phyloP scores from a whole-genome alignment of 2,888 invertebrate genomes.

The Calliphora vomitoria region DNA sequence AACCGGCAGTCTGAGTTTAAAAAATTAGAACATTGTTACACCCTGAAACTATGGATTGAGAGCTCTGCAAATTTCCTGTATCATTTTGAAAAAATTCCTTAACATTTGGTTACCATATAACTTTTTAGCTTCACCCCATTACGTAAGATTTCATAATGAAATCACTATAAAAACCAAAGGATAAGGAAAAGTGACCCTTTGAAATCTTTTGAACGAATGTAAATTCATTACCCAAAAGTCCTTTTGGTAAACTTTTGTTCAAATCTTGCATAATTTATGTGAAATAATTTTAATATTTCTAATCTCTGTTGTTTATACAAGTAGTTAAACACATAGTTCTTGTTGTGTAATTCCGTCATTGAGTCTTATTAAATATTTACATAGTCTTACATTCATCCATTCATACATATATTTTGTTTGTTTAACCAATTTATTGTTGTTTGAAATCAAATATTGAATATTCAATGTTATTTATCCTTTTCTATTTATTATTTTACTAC shows the following conservation, averaged over 20 bases:
- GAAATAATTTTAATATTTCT: constrained; percentile 67
- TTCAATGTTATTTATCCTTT: constrained; percentile 40
- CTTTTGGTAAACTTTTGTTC: constrained; percentile 36
- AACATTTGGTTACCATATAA: not conserved
- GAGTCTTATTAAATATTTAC: constrained; percentile 71
- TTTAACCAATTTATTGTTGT: constrained; percentile 27
- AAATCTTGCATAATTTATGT: constrained; percentile 66
- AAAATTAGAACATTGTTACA: too few species aligned
- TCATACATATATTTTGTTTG: not conserved
- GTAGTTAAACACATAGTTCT: constrained; percentile 6
- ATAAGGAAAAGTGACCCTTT: constrained; percentile 20
- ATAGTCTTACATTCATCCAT: constrained; percentile 4
- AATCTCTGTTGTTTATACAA: constrained; percentile 55
- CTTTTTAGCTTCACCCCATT: too few species aligned
- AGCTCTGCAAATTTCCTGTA: not conserved
- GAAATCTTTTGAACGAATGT: not conserved
- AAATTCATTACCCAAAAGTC: constrained; percentile 35
- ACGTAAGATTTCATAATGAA: not conserved
- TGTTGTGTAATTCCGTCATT: constrained; percentile 48
- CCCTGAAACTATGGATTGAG: too few species aligned
- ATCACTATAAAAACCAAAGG: constrained; percentile 9
- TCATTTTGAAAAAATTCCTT: not conserved
- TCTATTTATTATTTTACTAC: constrained; percentile 15
- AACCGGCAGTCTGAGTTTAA: too few species aligned
- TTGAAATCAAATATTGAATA: constrained; percentile 25